A percentile compares a stretch with the other conserved stretches of the same genome.
These are phyloP conservation scores for Prochilodus magdalenae DNA, from an alignment of 2,113 vertebrate genomes.

Conservation along the genomic window DNA sequence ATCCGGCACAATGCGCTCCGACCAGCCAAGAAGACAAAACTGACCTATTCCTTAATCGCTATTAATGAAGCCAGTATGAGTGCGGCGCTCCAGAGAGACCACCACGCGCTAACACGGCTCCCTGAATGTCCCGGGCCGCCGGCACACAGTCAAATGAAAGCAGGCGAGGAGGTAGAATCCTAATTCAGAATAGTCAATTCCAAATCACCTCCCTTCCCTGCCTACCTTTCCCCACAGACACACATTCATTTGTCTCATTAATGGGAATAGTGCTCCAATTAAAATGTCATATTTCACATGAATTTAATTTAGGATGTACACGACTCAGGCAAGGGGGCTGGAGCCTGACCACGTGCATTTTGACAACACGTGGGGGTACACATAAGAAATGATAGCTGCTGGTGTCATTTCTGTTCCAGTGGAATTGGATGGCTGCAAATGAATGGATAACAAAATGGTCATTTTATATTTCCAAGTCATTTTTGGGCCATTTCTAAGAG, in stretches of 20 bases:
- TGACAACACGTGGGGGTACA: background rate
- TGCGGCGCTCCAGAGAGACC: conserved; percentile 61
- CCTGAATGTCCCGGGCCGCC: background rate
- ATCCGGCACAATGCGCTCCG: conserved; percentile 47
- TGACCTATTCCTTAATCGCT: conserved; percentile 77
- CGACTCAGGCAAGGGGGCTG: conserved; percentile 32
- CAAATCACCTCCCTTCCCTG: conserved; percentile 64
- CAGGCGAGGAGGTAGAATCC: conserved; percentile 64
- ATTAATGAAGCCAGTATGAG: conserved; percentile 76
- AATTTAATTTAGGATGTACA: conserved; percentile 70
- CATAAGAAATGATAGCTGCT: background rate
- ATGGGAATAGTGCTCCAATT: conserved; percentile 75
- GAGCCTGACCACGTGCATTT: background rate
- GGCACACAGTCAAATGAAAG: conserved; percentile 58
- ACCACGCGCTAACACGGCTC: conserved; percentile 37
- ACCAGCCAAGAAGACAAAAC: conserved; percentile 68
- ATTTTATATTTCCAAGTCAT: too few species aligned
- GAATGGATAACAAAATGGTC: background rate
- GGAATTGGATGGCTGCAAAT: background rate
- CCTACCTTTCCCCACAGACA: conserved; percentile 72
- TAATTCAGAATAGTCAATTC: conserved; percentile 69
- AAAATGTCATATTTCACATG: conserved; percentile 74
- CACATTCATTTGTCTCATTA: conserved; percentile 75
- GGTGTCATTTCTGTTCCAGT: too few species aligned
- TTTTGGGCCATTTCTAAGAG: too few species aligned